Conservation (phyloP, 2,797 vertebrate species). For the Artibeus jamaicensis region DNA sequence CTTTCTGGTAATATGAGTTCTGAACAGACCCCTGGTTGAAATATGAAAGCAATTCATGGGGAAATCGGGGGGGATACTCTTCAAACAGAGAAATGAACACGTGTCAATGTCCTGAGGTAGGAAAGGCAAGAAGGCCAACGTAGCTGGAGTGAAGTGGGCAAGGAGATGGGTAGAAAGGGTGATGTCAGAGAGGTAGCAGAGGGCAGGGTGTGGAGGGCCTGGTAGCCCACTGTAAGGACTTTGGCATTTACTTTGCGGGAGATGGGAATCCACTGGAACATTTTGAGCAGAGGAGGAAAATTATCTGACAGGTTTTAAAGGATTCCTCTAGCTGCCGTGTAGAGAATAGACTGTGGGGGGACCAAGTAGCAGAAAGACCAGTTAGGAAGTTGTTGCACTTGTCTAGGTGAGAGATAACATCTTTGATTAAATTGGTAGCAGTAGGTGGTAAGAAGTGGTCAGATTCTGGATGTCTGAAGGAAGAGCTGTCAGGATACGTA, state of each 20-base stretch:
- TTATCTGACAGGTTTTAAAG: background rate
- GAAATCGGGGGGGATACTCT: background rate
- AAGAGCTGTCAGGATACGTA: background rate
- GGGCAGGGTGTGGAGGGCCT: background rate
- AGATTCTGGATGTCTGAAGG: background rate
- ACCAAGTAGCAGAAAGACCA: background rate
- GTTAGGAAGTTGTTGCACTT: background rate
- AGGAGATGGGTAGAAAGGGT: background rate
- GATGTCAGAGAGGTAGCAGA: background rate
- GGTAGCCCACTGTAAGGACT: background rate
- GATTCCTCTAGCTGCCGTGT: background rate
- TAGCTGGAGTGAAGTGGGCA: background rate
- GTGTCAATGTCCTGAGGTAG: background rate
- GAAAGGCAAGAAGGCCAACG: background rate
- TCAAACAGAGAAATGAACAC: background rate
- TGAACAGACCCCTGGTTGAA: background rate
- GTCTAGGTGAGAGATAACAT: background rate
- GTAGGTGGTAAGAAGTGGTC: background rate
- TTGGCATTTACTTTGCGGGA: background rate
- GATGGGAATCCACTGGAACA: background rate
- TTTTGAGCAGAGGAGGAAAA: background rate
- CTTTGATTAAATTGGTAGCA: background rate
- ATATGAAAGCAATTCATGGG: background rate
- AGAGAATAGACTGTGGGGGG: background rate
- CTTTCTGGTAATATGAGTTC: background rate